Conservation (phyloP, 2,888 invertebrate genomes). For the Pammene aurita region DNA sequence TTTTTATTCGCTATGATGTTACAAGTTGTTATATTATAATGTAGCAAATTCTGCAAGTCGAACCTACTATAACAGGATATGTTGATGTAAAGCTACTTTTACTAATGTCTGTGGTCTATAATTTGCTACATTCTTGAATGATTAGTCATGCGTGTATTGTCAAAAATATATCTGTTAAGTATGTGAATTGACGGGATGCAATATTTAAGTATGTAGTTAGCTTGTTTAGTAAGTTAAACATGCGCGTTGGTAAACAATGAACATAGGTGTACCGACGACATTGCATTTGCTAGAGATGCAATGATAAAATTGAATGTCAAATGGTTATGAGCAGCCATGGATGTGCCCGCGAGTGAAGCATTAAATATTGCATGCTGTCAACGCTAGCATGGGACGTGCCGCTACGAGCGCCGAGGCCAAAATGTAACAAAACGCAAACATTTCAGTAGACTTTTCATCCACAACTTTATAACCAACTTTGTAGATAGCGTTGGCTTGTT, state of each 20-base stretch:
- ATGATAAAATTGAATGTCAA: conserved; percentile 64
- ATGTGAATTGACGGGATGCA: conserved; percentile 81
- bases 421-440: conserved; percentile 69
- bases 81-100: conserved; percentile 24
- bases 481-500: conserved; percentile 39
- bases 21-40: conserved; percentile 21
- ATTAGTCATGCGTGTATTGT: conserved; percentile 67
- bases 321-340: conserved; percentile 69
- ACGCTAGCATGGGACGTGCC: conserved; percentile 79
- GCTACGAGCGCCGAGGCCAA: conserved; percentile 73
- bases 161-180: conserved; percentile 47
- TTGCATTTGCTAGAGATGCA: conserved; percentile 53
- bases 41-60: conserved; percentile 45
- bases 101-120: conserved; percentile 41
- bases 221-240: conserved; percentile 56
- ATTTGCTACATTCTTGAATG: conserved; percentile 54
- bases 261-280: conserved; percentile 44
- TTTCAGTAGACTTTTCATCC: conserved; percentile 62
- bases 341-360: conserved; percentile 73
- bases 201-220: conserved; percentile 77
- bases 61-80: conserved; percentile 31
- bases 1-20: conserved; percentile 3
- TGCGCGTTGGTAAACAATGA: conserved; percentile 68
- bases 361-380: conserved; percentile 84
- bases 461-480: conserved; percentile 46